Evolutionary conservation across 1,140 invertebrate species (phyloP).

Genomic region (Saccostrea echinata): DNA sequence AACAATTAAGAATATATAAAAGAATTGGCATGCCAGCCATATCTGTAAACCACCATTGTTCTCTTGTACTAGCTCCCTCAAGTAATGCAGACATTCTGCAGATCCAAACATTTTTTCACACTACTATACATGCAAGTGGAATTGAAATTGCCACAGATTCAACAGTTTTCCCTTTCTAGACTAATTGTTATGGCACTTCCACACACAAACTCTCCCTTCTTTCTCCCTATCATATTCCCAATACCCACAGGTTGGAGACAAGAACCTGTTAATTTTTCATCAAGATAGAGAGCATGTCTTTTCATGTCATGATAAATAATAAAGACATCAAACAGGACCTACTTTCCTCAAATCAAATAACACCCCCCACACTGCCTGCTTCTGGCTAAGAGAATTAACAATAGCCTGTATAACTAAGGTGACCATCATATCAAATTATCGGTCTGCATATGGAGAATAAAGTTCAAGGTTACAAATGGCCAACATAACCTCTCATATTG

Average conservation of each 20-base stretch:
- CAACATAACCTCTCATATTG: too few species aligned
- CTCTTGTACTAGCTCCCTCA: background rate
- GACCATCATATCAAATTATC: too few species aligned
- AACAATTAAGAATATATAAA: too few species aligned
- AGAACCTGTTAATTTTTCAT: background rate
- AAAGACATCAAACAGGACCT: background rate
- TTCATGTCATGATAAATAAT: background rate
- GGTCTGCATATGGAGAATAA: too few species aligned
- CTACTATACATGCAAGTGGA: background rate
- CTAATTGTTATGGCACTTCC: background rate
- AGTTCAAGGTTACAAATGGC: too few species aligned
- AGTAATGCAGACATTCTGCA: background rate
- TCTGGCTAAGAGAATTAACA: too few species aligned
- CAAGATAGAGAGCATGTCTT: background rate
- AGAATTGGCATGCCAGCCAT: background rate
- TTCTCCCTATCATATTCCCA: background rate
- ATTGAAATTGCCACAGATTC: background rate
- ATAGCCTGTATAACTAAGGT: too few species aligned
- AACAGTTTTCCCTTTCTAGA: background rate
- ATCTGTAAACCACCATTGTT: background rate
- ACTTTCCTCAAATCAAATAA: background rate
- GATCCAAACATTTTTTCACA: background rate
- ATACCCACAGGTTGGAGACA: background rate
- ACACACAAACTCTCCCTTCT: background rate
- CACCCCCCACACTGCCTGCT: too few species aligned